Evolutionary conservation across 1,140 invertebrate species (phyloP), one percentile per base, ranked within the genome.

Genomic region (Trinorchestia longiramus): DNA sequence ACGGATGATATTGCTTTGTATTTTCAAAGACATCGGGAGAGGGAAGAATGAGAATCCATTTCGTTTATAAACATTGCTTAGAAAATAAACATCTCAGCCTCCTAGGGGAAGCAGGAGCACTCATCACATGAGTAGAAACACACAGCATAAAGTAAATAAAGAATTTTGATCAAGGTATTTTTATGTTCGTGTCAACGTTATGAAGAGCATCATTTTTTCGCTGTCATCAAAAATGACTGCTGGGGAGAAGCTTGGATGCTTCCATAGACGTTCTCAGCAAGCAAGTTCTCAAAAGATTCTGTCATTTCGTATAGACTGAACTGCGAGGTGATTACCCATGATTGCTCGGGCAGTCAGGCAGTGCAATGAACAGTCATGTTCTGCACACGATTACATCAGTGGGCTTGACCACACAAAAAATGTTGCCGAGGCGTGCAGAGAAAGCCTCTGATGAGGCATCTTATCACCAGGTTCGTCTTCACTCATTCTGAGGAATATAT

Each of bases 321-420:
- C 41, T 43, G 88, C 11, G 8, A 1, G 41, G 88, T 41, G 88
- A 90, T 90, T 90, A 90, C 88, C 4, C 41, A 90, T 42, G 88
- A 90, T 90, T 90, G 88, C 88, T 90, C 28, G 88, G 36, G 88
- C 88, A 36, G 41, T 90, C 88, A 90, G 41, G 11, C 4, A 11
- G 43, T 42, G 88, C 88, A 42, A 42, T 4, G 88, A 90, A 90
- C 88, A 90, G 88, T 90, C 88, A 42, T 90, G 88, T 43, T 42
- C 43, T 90, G 88, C 36, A 43, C 88, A 90, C 88, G 88, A 90
- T 90, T 90, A 41, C 88, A 90, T 90, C 88, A 90, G 88, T 90
- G 28, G 88, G 88, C 88, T 90, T 42, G 88, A 90, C 88, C 88
- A 42, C 43, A 4, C 41, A 90, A 90, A 90, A 90, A 90, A 90